Conservation (phyloP, 2,888 invertebrate species). For the Dasysyrphus tricinctus region DNA sequence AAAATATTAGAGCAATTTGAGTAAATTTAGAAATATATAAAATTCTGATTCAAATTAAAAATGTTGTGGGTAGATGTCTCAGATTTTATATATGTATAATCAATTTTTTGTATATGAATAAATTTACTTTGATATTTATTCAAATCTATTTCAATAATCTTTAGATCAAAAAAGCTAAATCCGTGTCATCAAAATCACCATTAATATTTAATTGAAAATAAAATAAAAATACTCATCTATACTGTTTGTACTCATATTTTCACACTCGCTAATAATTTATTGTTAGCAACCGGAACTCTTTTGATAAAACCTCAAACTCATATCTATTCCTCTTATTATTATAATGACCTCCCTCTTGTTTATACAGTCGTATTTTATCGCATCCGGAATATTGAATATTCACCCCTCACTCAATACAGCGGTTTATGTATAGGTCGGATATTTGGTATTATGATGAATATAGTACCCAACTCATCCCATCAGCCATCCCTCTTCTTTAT, state of each 20-base stretch:
- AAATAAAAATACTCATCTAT: not conserved
- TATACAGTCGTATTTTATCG: not conserved
- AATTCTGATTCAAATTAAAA: too few relatives aligned
- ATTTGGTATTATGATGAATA: not conserved
- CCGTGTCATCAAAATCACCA: not conserved
- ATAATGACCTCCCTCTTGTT: constrained; percentile 3
- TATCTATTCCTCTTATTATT: constrained; percentile 1
- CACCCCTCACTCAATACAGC: not conserved
- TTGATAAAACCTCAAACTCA: constrained; percentile 13
- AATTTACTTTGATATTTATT: not conserved
- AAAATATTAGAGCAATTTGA: too few relatives aligned
- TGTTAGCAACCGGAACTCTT: constrained; percentile 4
- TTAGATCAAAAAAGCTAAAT: not conserved
- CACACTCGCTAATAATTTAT: not conserved
- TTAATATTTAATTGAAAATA: not conserved
- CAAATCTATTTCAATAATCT: not conserved
- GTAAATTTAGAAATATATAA: too few relatives aligned
- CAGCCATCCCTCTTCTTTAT: not conserved
- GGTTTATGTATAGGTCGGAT: not conserved
- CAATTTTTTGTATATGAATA: not conserved
- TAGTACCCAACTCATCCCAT: not conserved
- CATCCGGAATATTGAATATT: constrained; percentile 14
- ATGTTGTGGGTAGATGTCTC: too few relatives aligned
- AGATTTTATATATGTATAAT: too few relatives aligned
- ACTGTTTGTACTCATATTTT: not conserved